Evolutionary conservation across 2,888 invertebrate species (phyloP).

Genomic region (Xestobium rufovillosum): DNA sequence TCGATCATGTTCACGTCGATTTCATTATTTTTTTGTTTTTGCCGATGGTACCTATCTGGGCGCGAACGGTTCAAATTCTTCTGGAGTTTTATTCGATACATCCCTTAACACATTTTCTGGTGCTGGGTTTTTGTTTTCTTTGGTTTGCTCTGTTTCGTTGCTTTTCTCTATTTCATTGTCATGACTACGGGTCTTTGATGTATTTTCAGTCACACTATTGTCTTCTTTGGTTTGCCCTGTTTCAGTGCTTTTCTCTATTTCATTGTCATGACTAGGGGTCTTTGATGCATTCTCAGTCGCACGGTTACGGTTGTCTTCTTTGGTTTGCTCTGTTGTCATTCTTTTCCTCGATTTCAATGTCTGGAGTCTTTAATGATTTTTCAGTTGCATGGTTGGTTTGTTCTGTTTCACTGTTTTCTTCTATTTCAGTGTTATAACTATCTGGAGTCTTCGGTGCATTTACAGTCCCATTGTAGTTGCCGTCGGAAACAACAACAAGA

Average conservation of each 20-base stretch:
- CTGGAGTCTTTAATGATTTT: no score
- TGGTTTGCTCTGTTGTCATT: constrained; percentile 3
- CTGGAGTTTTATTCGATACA: background rate
- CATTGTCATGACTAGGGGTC: constrained; percentile 1
- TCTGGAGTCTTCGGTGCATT: background rate
- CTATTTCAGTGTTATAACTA: background rate
- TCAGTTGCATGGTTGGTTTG: no score
- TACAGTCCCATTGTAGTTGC: background rate
- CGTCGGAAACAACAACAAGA: constrained; percentile 1
- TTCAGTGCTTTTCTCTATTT: background rate
- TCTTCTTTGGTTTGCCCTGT: constrained; percentile 1
- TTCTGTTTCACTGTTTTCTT: background rate
- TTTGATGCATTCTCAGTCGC: no score
- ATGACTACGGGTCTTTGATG: background rate
- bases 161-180: background rate
- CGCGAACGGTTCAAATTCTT: background rate
- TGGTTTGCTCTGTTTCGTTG: constrained; percentile 3
- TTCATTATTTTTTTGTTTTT: background rate
- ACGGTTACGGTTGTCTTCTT: no score
- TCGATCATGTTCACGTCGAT: background rate
- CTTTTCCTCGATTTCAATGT: background rate
- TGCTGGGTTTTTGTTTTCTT: background rate
- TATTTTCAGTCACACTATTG: background rate
- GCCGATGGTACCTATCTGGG: background rate
- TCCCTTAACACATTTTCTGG: constrained; percentile 3